A percentile compares a stretch with the other conserved stretches of the same genome.
Evolutionary conservation across 2,888 invertebrate genomes (phyloP).

Genomic region (Sarcophaga subvicina): DNA sequence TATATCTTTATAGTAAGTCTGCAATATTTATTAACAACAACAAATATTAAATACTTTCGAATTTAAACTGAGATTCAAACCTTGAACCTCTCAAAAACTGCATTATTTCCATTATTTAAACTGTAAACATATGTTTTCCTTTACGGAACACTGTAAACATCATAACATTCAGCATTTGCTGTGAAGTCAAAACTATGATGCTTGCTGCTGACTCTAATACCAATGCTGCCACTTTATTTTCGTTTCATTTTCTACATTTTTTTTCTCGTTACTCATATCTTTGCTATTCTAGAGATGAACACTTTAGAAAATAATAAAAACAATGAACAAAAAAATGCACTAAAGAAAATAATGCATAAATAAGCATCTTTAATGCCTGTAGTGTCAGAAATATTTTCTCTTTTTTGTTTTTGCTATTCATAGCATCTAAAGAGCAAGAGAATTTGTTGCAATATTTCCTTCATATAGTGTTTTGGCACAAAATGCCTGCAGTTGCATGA

Average conservation of each 20-base stretch:
- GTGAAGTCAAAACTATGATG: too few species aligned
- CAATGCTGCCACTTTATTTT: background rate
- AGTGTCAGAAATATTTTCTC: slow-evolving; percentile 55
- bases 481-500: background rate
- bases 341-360: slow-evolving; percentile 56
- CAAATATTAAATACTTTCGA: too few species aligned
- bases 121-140: too few species aligned
- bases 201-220: too few species aligned
- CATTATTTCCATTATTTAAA: too few species aligned
- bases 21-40: too few species aligned
- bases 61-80: too few species aligned
- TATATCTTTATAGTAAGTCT: too few species aligned
- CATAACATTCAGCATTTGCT: too few species aligned
- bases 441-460: slow-evolving; percentile 12
- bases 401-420: background rate
- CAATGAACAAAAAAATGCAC: background rate
- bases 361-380: slow-evolving; percentile 57
- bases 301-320: slow-evolving; percentile 30
- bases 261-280: slow-evolving; percentile 18
- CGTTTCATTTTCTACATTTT: background rate
- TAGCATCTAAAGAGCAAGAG: background rate
- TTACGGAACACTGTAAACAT: too few species aligned
- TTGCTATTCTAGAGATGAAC: slow-evolving; percentile 31
- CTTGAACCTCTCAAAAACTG: too few species aligned
- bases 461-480: slow-evolving; percentile 3